Evolutionary conservation across 1,140 invertebrate species (phyloP).

Genomic region (Hyposmocoma kahamanoa): DNA sequence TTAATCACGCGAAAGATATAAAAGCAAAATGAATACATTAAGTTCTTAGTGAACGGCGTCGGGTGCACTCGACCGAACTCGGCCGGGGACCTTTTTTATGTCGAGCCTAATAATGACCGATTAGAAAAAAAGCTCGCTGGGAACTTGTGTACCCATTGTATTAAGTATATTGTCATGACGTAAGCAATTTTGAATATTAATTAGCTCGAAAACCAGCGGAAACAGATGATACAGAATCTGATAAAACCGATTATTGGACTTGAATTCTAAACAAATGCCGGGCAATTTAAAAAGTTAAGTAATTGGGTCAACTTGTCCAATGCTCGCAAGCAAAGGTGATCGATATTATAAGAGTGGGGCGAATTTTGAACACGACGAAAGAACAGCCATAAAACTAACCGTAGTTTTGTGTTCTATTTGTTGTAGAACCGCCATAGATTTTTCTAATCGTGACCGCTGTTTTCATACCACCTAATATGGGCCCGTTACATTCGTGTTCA

Average conservation of each 20-base stretch:
- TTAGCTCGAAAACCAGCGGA: conserved; percentile 11
- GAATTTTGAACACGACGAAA: conserved; percentile 30
- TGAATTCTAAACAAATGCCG: conserved; percentile 11
- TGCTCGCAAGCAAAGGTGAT: conserved; percentile 19
- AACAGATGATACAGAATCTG: too few relatives aligned
- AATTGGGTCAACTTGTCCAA: conserved; percentile 42
- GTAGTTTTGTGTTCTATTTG: conserved; percentile 10
- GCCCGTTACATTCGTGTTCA: too few relatives aligned
- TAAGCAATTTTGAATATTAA: conserved; percentile 14
- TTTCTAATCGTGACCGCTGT: background rate
- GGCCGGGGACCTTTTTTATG: conserved; percentile 46
- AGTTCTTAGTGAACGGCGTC: conserved; percentile 45
- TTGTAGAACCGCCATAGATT: background rate
- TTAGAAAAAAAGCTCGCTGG: conserved; percentile 51
- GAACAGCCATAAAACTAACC: conserved; percentile 39
- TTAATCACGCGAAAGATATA: conserved; percentile 71
- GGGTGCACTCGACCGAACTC: conserved; percentile 36
- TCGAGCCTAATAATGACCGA: conserved; percentile 49
- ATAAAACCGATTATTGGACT: too few relatives aligned
- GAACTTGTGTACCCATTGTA: conserved; percentile 36
- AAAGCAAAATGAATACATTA: conserved; percentile 70
- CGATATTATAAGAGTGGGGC: conserved; percentile 3
- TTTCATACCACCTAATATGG: too few relatives aligned
- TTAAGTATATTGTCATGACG: conserved; percentile 23
- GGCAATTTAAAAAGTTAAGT: conserved; percentile 33